A percentile compares a stretch with the other conserved stretches of the same genome.
These are phyloP conservation scores for Borostomias antarcticus DNA, from an alignment of 2,797 vertebrate species.

Conservation along the genomic window DNA sequence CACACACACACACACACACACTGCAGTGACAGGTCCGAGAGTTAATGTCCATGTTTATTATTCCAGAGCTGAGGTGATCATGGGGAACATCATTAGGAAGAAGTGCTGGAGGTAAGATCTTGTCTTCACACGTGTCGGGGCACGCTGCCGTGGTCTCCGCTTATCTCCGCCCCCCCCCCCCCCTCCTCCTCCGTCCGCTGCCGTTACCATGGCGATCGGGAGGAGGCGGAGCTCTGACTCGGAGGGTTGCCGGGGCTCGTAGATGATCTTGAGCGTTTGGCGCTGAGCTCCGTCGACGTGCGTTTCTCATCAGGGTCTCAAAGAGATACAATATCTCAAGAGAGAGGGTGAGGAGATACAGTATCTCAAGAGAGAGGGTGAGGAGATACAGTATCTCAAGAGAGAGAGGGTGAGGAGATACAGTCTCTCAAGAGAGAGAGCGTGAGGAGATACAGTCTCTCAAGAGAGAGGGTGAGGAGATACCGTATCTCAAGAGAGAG, in stretches of 20 bases:
- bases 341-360: too few species aligned
- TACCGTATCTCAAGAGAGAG: too few species aligned
- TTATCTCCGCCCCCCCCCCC: neutral
- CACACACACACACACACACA: conserved; percentile 9
- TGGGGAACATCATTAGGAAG: conserved; percentile 98
- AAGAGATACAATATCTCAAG: too few species aligned
- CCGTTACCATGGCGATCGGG: neutral
- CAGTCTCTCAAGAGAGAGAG: too few species aligned
- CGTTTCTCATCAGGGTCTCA: neutral
- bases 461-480: too few species aligned
- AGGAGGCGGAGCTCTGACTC: too few species aligned
- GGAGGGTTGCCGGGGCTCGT: too few species aligned
- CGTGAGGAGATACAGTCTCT: too few species aligned
- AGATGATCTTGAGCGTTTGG: neutral
- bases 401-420: too few species aligned
- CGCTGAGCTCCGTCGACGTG: neutral
- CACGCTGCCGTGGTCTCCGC: neutral
- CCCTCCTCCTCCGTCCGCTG: too few species aligned
- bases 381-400: too few species aligned
- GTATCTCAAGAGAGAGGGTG: too few species aligned
- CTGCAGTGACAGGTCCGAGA: neutral
- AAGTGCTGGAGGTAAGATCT: conserved; percentile 93
- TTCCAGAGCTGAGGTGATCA: conserved; percentile 92
- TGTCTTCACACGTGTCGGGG: conserved; percentile 11
- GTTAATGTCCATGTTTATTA: conserved; percentile 11